These are phyloP conservation scores for Leptura quadrifasciata DNA, from an alignment of 2,888 invertebrate species.

Conservation along the genomic window DNA sequence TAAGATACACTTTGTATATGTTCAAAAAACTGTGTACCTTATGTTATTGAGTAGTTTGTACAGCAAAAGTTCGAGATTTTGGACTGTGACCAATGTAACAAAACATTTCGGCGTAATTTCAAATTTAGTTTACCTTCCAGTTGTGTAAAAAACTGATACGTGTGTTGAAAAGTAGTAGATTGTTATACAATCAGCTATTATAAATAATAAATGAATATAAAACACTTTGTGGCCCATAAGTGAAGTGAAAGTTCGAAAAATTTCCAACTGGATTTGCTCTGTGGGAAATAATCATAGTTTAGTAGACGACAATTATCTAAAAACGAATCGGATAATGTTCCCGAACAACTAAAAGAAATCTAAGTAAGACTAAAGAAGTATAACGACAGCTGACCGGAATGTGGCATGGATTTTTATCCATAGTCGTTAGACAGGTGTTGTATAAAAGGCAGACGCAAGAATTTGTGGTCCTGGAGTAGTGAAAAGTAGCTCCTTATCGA, in stretches of 20 bases:
- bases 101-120: too few relatives aligned
- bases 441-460: constrained; percentile 49
- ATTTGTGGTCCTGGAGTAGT: constrained; percentile 41
- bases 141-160: too few relatives aligned
- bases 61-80: too few relatives aligned
- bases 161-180: too few relatives aligned
- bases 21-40: too few relatives aligned
- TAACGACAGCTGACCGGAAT: constrained; percentile 26
- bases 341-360: background rate
- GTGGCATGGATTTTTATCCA: constrained; percentile 30
- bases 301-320: background rate
- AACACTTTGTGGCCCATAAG: too few relatives aligned
- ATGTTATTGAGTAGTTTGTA: too few relatives aligned
- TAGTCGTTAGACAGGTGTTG: constrained; percentile 56
- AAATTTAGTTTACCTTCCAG: too few relatives aligned
- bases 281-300: background rate
- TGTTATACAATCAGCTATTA: too few relatives aligned
- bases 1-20: too few relatives aligned
- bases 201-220: too few relatives aligned
- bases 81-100: too few relatives aligned
- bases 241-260: background rate
- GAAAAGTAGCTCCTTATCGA: constrained; percentile 59
- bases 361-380: background rate
- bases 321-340: constrained; percentile 7
- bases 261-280: background rate